Base-by-base conservation (phyloP, 2,888 invertebrate species). In the Labia minor region DNA sequence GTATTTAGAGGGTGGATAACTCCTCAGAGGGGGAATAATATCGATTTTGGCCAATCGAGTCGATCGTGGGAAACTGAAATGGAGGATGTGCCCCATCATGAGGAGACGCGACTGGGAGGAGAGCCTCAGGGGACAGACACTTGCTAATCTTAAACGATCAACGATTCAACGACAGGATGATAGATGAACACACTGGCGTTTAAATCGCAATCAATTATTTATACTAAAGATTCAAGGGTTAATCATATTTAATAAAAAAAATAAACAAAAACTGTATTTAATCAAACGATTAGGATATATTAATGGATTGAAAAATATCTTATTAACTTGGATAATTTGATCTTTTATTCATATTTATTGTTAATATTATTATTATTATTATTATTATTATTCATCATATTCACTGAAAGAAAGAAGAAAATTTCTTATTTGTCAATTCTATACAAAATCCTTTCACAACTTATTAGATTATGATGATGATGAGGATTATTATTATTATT, bases 11-110 rank as follows among this genome's bases (percentile, higher is more conserved):
- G 49, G 49, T 49, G 49, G 49, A 10, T 49, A 49, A 8, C 14
- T 49, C 49, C 49, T 11, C 3, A 2, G 49, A 49, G 49, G 49
- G 49, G 49, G 14, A 49, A n/a, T n/a, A 49, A 49, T 49, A 49
- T 49, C 49, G 49, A 49, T 49, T 16, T 49, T 49, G n/a, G 49
- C 14, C 49, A 16, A 49, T 49, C 49, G 49, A 16, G 14, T 14
- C 49, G 49, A 49, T 49, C 49, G 49, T 49, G 49, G 49, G 49
- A 49, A 49, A 11, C 49, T 49, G n/a, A 16, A 49, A 11, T 16
- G 49, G 49, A 49, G 49, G 49, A 49, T 49, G 49, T 49, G 49
- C 49, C 49, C 49, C 49, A 49, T 49, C 49, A 49, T 49, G 49
- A 10, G 4, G 16, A 11, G 49, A 49, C 49, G 49, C 14, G 49